Evolutionary conservation across 2,113 vertebrate species (phyloP), one percentile per base, ranked within the genome.

Genomic region (Scortum barcoo): DNA sequence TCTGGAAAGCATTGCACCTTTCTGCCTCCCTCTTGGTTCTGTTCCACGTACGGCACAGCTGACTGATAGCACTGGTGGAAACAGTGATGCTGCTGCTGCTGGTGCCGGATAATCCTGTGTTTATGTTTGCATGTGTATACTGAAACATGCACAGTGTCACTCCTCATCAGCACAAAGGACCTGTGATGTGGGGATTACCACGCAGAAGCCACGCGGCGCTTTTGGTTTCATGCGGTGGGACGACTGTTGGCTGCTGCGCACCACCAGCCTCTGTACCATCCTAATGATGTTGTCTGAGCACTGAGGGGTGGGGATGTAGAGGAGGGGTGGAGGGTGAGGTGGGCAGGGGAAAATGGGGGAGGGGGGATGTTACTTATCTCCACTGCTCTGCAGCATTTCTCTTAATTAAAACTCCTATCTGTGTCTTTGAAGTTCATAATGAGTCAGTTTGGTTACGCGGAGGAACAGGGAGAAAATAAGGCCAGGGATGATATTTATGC

Each of bases 381-480:
- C 86, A 86, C 73, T 68, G 89, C 89, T 92, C 85, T 58, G 87
- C 90, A 89, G 91, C 90, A 92, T 94, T 95, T 92, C 92, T 95
- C 93, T 96, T 96, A 96, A 96, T 96, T 96, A 95, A 96, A 96
- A 95, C 92, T 95, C 93, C 92, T 95, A 96, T 95, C 95, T 94
- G 92, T 93, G 91, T 92, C 95, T 96, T 96, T 96, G 95, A 95
- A 96, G 95, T 95, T 92, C 92, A 93, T 94, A 96, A 96, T 94
- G 94, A 96, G 92, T 93, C 93, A 88, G 92, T 94, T 95, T 94
- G 94, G 93, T 94, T 94, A 85, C 87, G 83, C 85, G 67, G 86
- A 92, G 83, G 85, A 91, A 81, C 81, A 33, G 61, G 72, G 81
- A 79, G 76, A 88, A 84, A 92, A 94, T 92, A 92, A 93, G 86